Percentiles rank a stretch among this genome's conserved stretches.
Conservation (phyloP, 2,113 vertebrate species). For the Dermatemys mawii region DNA sequence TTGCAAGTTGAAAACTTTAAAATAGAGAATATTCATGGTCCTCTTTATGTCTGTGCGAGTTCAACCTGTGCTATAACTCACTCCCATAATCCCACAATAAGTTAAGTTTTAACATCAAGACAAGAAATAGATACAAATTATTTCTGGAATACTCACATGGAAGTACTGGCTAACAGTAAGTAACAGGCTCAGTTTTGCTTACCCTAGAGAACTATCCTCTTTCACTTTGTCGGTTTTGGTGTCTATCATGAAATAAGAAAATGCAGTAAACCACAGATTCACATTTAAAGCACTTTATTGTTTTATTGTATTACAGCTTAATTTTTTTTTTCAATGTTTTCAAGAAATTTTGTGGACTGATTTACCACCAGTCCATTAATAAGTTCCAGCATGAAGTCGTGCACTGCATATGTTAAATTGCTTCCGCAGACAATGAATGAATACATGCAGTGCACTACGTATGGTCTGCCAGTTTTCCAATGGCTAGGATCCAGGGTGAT, state of each 20-base stretch:
- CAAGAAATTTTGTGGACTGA: slow-evolving; percentile 33
- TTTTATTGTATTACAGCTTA: slow-evolving; percentile 61
- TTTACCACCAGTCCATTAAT: background rate
- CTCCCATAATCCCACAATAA: slow-evolving; percentile 37
- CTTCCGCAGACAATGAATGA: background rate
- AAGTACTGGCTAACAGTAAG: slow-evolving; percentile 52
- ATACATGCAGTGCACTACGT: background rate
- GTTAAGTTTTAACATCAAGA: slow-evolving; percentile 39
- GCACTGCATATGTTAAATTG: background rate
- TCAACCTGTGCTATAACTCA: slow-evolving; percentile 30
- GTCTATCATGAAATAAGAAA: slow-evolving; percentile 46
- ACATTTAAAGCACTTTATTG: slow-evolving; percentile 78
- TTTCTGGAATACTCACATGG: background rate
- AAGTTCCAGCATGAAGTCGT: background rate
- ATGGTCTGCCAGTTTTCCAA: background rate
- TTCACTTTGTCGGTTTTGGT: slow-evolving; percentile 24
- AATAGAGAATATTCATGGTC: slow-evolving; percentile 68
- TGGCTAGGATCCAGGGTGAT: background rate
- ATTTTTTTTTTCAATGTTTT: slow-evolving; percentile 21
- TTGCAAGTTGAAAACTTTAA: slow-evolving; percentile 41
- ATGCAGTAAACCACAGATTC: slow-evolving; percentile 45
- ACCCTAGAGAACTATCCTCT: background rate
- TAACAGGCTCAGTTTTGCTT: slow-evolving; percentile 42
- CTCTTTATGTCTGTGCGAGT: slow-evolving; percentile 30
- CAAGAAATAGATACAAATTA: background rate